Evolutionary conservation across 2,888 invertebrate genomes (phyloP).

Genomic region (Sinopyrophorus schimmeli): DNA sequence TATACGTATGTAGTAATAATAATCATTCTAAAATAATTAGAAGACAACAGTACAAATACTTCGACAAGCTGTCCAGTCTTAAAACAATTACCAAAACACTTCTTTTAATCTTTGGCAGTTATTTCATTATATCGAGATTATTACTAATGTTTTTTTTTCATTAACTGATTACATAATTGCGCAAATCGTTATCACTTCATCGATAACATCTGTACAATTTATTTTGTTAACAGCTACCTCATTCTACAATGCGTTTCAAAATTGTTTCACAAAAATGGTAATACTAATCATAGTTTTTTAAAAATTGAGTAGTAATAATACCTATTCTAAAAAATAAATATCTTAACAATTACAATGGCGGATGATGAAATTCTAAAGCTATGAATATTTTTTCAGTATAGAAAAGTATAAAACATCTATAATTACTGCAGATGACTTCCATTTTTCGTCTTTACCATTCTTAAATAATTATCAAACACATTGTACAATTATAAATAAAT

Average conservation of each 20-base stretch:
- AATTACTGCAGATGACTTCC: too few relatives aligned
- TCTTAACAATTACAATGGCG: not conserved
- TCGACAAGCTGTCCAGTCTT: slow-evolving; percentile 18
- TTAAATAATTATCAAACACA: too few relatives aligned
- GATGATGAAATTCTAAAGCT: too few relatives aligned
- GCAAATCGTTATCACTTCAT: slow-evolving; percentile 6
- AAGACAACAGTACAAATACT: slow-evolving; percentile 18
- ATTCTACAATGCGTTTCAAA: not conserved
- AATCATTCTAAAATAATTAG: slow-evolving; percentile 28
- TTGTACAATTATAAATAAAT: too few relatives aligned
- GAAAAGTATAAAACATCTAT: too few relatives aligned
- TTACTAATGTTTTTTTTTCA: slow-evolving; percentile 9
- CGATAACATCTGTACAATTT: slow-evolving; percentile 1
- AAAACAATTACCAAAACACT: slow-evolving; percentile 23
- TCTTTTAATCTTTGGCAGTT: slow-evolving; percentile 30
- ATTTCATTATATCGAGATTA: slow-evolving; percentile 17
- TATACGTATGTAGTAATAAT: slow-evolving; percentile 18
- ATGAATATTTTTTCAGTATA: too few relatives aligned
- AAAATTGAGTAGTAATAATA: not conserved
- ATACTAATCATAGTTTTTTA: not conserved
- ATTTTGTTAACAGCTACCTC: slow-evolving; percentile 12
- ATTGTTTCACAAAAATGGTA: not conserved
- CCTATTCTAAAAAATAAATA: not conserved
- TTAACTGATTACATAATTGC: slow-evolving; percentile 1
- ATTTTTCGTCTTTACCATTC: too few relatives aligned